phyloP scores from a whole-genome alignment of 2,888 invertebrate genomes.

The Stictocephala bisonia region DNA sequence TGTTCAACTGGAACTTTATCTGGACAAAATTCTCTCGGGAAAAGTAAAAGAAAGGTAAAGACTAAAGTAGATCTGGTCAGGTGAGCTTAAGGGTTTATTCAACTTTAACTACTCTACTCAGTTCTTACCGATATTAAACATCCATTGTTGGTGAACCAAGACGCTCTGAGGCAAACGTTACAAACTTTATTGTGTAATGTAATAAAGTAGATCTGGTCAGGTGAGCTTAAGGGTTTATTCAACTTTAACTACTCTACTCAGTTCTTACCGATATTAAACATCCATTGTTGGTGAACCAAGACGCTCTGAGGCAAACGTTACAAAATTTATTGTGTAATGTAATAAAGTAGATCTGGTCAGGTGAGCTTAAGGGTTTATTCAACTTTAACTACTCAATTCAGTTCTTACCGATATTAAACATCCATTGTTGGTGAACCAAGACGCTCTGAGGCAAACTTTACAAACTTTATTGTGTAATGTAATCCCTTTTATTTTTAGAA shows the following conservation, averaged over 20 bases:
- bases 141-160: no score
- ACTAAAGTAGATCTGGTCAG: neutral
- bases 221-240: constrained; percentile 18
- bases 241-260: constrained; percentile 27
- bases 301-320: no score
- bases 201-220: neutral
- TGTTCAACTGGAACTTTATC: no score
- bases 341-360: neutral
- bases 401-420: constrained; percentile 32
- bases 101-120: constrained; percentile 27
- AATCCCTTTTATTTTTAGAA: no score
- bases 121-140: constrained; percentile 32
- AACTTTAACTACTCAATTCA: constrained; percentile 29
- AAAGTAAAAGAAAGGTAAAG: constrained; percentile 7
- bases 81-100: constrained; percentile 18
- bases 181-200: no score
- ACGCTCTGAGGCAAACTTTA: no score
- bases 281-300: no score
- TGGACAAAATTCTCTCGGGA: constrained; percentile 12
- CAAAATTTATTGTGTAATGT: no score
- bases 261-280: constrained; percentile 32
- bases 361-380: constrained; percentile 18
- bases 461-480: no score
- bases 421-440: no score
- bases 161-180: no score